These are phyloP conservation scores for Elymnias hypermnestra DNA, from an alignment of 1,140 invertebrate genomes.

Conservation along the genomic window DNA sequence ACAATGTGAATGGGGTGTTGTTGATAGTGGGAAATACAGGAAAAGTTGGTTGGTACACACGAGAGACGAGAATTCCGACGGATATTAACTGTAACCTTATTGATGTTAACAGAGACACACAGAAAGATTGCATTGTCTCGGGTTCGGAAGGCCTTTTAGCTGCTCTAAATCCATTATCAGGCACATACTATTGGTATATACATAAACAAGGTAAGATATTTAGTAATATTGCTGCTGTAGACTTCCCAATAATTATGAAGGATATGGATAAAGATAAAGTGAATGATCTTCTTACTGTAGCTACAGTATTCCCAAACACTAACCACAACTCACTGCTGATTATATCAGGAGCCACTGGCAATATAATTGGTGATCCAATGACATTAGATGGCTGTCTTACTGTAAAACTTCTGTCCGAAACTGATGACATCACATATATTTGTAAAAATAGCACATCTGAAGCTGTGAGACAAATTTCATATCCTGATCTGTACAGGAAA, in stretches of 20 bases:
- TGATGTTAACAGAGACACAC: conserved; percentile 82
- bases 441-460: conserved; percentile 73
- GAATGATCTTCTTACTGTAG: conserved; percentile 79
- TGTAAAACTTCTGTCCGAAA: conserved; percentile 53
- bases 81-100: conserved; percentile 83
- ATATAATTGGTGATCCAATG: conserved; percentile 76
- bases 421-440: conserved; percentile 58
- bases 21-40: conserved; percentile 80
- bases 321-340: conserved; percentile 79
- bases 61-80: conserved; percentile 79
- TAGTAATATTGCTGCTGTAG: conserved; percentile 74
- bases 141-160: conserved; percentile 82
- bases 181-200: conserved; percentile 80
- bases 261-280: conserved; percentile 84
- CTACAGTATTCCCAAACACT: conserved; percentile 67
- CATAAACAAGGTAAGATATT: conserved; percentile 71
- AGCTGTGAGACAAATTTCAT: conserved; percentile 46
- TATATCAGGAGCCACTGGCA: conserved; percentile 79
- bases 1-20: conserved; percentile 77
- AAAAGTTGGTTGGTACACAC: conserved; percentile 80
- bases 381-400: conserved; percentile 71
- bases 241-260: conserved; percentile 82
- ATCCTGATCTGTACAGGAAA: conserved; percentile 40
- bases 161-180: conserved; percentile 82
- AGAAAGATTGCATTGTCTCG: conserved; percentile 83